Conservation (phyloP, 2,113 vertebrate genomes). For the Hippolais icterina region DNA sequence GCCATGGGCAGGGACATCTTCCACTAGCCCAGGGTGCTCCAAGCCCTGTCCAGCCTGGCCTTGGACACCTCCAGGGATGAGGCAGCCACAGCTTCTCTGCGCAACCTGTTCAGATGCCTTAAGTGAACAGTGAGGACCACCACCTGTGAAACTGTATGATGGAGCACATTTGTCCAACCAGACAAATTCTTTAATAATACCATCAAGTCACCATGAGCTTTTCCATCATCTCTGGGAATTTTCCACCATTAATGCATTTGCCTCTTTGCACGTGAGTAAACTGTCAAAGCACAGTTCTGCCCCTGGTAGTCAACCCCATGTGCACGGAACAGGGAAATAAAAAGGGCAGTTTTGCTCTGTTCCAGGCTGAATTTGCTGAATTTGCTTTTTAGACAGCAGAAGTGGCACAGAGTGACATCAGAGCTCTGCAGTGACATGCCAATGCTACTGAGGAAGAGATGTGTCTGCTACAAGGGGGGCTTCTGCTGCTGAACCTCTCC, state of each 20-base stretch:
- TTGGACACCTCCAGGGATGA: neutral
- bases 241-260: neutral
- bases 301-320: neutral
- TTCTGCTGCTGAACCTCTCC: neutral
- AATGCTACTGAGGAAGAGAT: neutral
- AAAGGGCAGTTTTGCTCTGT: neutral
- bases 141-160: accelerated
- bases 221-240: neutral
- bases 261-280: neutral
- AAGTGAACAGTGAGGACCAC: neutral
- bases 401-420: neutral
- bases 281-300: neutral
- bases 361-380: neutral
- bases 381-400: neutral
- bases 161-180: neutral
- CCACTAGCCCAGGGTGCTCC: neutral
- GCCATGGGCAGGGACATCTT: neutral
- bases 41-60: neutral
- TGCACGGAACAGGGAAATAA: accelerated
- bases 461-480: too few relatives aligned
- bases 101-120: neutral
- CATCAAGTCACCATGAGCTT: neutral
- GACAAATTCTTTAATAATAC: neutral
- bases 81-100: neutral
- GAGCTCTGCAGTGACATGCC: neutral